phyloP scores from a whole-genome alignment of 1,140 invertebrate species.

The Maconellicoccus hirsutus region DNA sequence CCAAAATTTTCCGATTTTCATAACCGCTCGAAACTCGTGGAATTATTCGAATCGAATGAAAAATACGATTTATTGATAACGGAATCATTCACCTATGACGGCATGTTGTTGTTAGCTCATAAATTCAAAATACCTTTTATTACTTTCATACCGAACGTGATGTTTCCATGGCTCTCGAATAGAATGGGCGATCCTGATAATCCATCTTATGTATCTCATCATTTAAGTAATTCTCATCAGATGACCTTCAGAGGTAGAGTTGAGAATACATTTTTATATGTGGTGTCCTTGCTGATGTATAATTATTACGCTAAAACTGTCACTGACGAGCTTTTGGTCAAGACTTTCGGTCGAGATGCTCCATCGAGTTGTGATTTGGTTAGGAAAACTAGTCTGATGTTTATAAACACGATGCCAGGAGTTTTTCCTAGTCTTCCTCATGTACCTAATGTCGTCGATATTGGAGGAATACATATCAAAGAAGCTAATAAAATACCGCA shows the following conservation, averaged over 20 bases:
- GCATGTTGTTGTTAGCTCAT: slow-evolving; percentile 32
- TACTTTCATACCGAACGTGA: slow-evolving; percentile 40
- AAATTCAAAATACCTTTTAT: slow-evolving; percentile 41
- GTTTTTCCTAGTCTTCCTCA: slow-evolving; percentile 38
- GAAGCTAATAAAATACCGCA: slow-evolving; percentile 28
- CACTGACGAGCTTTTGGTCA: slow-evolving; percentile 29
- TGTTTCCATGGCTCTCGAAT: slow-evolving; percentile 47
- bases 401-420: slow-evolving; percentile 44
- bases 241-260: slow-evolving; percentile 26
- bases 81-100: slow-evolving; percentile 30
- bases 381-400: slow-evolving; percentile 35
- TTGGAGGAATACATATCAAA: slow-evolving; percentile 44
- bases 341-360: slow-evolving; percentile 22
- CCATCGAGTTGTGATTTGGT: slow-evolving; percentile 29
- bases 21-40: background rate
- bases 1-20: background rate
- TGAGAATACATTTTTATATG: slow-evolving; percentile 13
- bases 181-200: slow-evolving; percentile 30
- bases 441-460: slow-evolving; percentile 41
- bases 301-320: background rate
- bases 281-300: background rate
- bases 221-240: background rate
- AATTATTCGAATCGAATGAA: slow-evolving; percentile 26
- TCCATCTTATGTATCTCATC: slow-evolving; percentile 29
- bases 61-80: slow-evolving; percentile 33